These are phyloP conservation scores for Brachystomella parvula DNA, from an alignment of 1,140 invertebrate genomes.

Conservation along the genomic window DNA sequence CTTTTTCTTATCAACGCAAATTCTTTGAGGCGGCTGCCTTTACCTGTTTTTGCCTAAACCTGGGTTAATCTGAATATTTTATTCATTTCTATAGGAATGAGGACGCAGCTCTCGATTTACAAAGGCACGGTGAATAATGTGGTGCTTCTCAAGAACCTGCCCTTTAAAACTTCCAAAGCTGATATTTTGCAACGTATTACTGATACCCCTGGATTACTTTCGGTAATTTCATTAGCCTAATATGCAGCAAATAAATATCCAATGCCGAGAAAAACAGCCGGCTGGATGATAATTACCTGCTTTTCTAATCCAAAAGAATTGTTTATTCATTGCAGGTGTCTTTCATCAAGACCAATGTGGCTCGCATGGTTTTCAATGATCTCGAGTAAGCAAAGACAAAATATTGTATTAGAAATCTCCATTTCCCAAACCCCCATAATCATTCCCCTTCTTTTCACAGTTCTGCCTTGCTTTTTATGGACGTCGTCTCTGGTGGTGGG, in stretches of 20 bases:
- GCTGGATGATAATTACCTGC: no score
- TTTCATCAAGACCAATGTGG: conserved; percentile 26
- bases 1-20: background rate
- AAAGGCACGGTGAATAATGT: conserved; percentile 33
- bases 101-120: conserved; percentile 30
- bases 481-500: conserved; percentile 28
- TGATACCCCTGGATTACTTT: conserved; percentile 27
- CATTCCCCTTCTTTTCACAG: conserved; percentile 8
- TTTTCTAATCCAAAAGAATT: background rate
- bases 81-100: conserved; percentile 23
- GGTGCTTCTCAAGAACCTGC: conserved; percentile 34
- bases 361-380: conserved; percentile 29
- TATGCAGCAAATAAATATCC: background rate
- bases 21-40: background rate
- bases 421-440: background rate
- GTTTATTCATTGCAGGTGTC: conserved; percentile 3
- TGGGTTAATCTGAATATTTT: background rate
- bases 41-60: background rate
- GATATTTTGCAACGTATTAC: conserved; percentile 27
- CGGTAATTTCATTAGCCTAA: conserved; percentile 6
- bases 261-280: no score
- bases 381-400: conserved; percentile 23
- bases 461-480: conserved; percentile 35
- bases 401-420: background rate
- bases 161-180: conserved; percentile 24